A percentile compares a stretch with the other conserved stretches of the same genome.
Conservation (phyloP, 1,140 invertebrate genomes). For the Alviniconcha marisindica region DNA sequence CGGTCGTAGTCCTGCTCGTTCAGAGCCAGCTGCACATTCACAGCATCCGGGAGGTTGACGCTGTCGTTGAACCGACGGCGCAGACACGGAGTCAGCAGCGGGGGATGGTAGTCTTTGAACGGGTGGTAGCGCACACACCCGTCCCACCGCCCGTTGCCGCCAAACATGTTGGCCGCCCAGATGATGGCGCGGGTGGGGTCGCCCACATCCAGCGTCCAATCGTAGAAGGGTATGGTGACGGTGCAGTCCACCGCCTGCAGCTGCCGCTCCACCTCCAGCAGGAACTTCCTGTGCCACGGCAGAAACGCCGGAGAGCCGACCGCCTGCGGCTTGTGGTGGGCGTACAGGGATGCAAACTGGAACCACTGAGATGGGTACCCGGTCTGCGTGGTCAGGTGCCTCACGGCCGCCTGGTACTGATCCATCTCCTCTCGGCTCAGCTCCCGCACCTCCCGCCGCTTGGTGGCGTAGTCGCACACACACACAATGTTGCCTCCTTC, state of each 20-base stretch:
- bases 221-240: constrained; percentile 67
- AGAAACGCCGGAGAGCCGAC: constrained; percentile 59
- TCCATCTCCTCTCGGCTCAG: constrained; percentile 57
- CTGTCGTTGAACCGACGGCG: constrained; percentile 58
- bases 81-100: constrained; percentile 64
- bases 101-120: constrained; percentile 63
- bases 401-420: constrained; percentile 54
- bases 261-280: constrained; percentile 59
- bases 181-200: constrained; percentile 55
- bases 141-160: constrained; percentile 61
- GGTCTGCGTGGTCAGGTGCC: constrained; percentile 49
- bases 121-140: constrained; percentile 67
- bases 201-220: constrained; percentile 69
- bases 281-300: constrained; percentile 65
- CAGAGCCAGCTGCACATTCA: constrained; percentile 62
- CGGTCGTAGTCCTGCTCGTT: constrained; percentile 56
- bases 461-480: constrained; percentile 45
- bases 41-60: constrained; percentile 62
- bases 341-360: constrained; percentile 59
- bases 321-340: constrained; percentile 61
- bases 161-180: constrained; percentile 65
- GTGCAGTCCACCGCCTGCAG: constrained; percentile 62
- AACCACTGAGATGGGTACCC: constrained; percentile 62
- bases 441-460: constrained; percentile 65
- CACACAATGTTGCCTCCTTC: constrained; percentile 49